A percentile compares a stretch with the other conserved stretches of the same genome.
Evolutionary conservation across 2,113 vertebrate species (phyloP).

Genomic region (Equus przewalskii): DNA sequence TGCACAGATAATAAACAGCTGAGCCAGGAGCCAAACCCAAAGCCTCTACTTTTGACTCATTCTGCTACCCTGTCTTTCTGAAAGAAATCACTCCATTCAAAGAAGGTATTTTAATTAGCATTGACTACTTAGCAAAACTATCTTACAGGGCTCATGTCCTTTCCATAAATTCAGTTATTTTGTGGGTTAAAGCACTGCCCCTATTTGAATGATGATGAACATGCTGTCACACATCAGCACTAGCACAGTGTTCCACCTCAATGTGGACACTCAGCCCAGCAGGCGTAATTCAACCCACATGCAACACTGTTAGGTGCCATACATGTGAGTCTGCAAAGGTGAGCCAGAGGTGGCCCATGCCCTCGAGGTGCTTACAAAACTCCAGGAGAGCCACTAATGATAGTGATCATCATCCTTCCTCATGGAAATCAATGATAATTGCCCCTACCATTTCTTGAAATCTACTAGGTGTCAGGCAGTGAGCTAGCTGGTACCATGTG

Average conservation of each 20-base stretch:
- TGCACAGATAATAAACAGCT: neutral
- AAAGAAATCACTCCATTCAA: neutral
- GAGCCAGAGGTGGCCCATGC: neutral
- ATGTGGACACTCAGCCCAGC: neutral
- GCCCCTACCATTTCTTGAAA: neutral
- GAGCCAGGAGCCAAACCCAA: neutral
- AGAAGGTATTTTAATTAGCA: neutral
- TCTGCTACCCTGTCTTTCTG: neutral
- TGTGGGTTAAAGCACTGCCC: neutral
- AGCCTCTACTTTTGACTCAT: neutral
- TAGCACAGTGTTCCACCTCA: neutral
- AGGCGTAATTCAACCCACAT: rapidly evolving
- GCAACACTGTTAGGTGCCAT: neutral
- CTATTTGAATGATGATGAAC: neutral
- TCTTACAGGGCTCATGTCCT: slow-evolving; percentile 18
- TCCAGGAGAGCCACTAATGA: neutral
- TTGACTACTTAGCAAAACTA: neutral
- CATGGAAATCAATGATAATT: neutral
- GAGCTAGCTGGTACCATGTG: neutral
- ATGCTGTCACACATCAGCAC: too few species aligned
- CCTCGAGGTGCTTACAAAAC: neutral
- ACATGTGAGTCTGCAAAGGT: neutral
- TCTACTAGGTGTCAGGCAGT: neutral
- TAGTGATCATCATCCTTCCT: neutral
- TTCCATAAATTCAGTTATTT: neutral